phyloP scores from a whole-genome alignment of 1,140 invertebrate genomes.

The Scaptomyza montana region DNA sequence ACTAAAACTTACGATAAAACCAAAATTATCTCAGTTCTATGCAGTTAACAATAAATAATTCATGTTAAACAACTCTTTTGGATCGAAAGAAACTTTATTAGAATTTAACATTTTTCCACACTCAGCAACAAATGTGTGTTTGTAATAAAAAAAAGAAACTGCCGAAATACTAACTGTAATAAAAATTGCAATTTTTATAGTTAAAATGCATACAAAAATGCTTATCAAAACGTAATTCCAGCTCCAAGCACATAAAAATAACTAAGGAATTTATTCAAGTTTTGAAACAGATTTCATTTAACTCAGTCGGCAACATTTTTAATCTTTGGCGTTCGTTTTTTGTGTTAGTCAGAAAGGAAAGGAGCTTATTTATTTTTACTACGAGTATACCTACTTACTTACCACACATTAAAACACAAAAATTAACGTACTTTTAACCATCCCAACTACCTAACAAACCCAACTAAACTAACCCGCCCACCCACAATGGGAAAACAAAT shows the following conservation, averaged over 20 bases:
- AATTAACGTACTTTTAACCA: constrained; percentile 27
- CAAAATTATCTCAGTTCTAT: too few relatives aligned
- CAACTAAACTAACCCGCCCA: constrained; percentile 28
- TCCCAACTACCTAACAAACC: constrained; percentile 41
- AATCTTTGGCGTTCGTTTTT: background rate
- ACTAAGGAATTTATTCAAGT: too few relatives aligned
- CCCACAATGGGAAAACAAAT: constrained; percentile 20
- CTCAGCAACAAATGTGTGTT: constrained; percentile 9
- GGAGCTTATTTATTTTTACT: background rate
- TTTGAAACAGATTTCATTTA: too few relatives aligned
- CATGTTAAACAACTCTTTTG: too few relatives aligned
- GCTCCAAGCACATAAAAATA: background rate
- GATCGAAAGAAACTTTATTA: background rate
- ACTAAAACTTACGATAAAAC: too few relatives aligned
- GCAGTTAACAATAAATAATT: too few relatives aligned
- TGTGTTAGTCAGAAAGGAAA: background rate
- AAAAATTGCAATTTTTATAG: constrained; percentile 30
- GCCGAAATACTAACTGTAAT: constrained; percentile 64
- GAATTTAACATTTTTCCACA: constrained; percentile 10
- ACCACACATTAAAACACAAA: constrained; percentile 7
- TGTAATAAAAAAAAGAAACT: constrained; percentile 58
- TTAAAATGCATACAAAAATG: constrained; percentile 1
- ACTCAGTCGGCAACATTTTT: background rate
- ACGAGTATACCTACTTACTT: background rate
- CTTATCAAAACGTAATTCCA: background rate